Percentiles rank a stretch among this genome's conserved stretches.
Conservation (phyloP, 1,140 invertebrate species). For the Drosophila tristis region DNA sequence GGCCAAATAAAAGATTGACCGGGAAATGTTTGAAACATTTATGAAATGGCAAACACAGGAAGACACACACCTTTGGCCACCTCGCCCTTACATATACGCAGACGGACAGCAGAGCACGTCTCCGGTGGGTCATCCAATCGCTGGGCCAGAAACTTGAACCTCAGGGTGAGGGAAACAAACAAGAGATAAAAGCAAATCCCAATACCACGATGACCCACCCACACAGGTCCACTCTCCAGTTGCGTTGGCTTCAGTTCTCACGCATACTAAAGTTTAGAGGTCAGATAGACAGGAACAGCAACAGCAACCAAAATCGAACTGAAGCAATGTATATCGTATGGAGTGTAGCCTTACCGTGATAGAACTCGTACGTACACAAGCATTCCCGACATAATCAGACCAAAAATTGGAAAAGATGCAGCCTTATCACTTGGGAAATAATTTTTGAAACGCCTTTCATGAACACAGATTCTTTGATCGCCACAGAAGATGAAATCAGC, state of each 20-base stretch:
- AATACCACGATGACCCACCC: slow-evolving; percentile 22
- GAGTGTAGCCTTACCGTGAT: too few relatives aligned
- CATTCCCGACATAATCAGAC: too few relatives aligned
- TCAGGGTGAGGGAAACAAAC: slow-evolving; percentile 31
- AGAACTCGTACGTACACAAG: too few relatives aligned
- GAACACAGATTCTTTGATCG: too few relatives aligned
- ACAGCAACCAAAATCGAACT: too few relatives aligned
- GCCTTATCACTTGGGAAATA: too few relatives aligned
- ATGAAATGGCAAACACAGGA: slow-evolving; percentile 22
- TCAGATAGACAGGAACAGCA: background rate
- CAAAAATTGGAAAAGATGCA: too few relatives aligned
- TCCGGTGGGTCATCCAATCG: slow-evolving; percentile 25
- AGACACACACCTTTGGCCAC: slow-evolving; percentile 2
- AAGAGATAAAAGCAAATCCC: slow-evolving; percentile 14
- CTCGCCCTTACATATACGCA: slow-evolving; percentile 4
- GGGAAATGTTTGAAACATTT: slow-evolving; percentile 47
- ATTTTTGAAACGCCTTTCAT: too few relatives aligned
- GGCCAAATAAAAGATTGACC: slow-evolving; percentile 43
- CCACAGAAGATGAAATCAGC: too few relatives aligned
- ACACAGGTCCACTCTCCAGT: slow-evolving; percentile 15
- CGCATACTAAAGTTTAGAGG: slow-evolving; percentile 40
- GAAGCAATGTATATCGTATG: too few relatives aligned
- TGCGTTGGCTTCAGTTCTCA: background rate
- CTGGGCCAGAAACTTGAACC: slow-evolving; percentile 31
- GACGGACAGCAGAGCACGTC: slow-evolving; percentile 10